phyloP scores from a whole-genome alignment of 2,888 invertebrate genomes.

The Lomographa bimaculata region DNA sequence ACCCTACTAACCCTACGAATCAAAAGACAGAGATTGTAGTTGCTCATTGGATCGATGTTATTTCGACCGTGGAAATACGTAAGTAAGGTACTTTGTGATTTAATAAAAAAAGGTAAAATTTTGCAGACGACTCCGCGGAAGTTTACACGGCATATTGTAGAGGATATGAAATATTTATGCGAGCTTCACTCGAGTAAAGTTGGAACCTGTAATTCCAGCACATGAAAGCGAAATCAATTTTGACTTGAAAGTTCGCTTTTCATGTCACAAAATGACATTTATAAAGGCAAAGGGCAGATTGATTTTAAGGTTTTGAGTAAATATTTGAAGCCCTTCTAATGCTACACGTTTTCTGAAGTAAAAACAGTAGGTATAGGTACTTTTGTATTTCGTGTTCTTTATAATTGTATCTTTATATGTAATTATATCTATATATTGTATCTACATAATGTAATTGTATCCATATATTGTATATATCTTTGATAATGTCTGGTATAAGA shows the following conservation, averaged over 20 bases:
- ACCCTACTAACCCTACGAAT: no score
- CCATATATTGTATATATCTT: no score
- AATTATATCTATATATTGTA: no score
- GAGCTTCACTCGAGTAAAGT: slow-evolving; percentile 9
- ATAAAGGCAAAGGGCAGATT: no score
- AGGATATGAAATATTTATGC: slow-evolving; percentile 20
- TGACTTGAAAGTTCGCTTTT: slow-evolving; percentile 8
- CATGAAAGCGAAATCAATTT: slow-evolving; percentile 15
- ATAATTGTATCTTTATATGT: no score
- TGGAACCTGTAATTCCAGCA: slow-evolving; percentile 7
- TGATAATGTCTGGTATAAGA: no score
- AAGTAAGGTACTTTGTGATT: slow-evolving; percentile 21
- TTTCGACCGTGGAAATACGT: slow-evolving; percentile 9
- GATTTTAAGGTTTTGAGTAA: no score
- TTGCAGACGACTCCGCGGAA: slow-evolving; percentile 24
- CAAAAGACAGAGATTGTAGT: background rate
- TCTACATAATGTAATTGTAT: no score
- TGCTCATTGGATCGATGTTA: slow-evolving; percentile 6
- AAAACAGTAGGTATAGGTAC: no score
- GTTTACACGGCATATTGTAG: slow-evolving; percentile 25
- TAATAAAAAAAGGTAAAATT: slow-evolving; percentile 31
- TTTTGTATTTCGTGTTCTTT: no score
- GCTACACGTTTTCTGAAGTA: no score
- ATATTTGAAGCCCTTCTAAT: no score
- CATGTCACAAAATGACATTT: slow-evolving; percentile 1